A percentile compares a stretch with the other conserved stretches of the same genome.
phyloP scores from a whole-genome alignment of 2,888 invertebrate species.

The Lycocerus yunnanus region DNA sequence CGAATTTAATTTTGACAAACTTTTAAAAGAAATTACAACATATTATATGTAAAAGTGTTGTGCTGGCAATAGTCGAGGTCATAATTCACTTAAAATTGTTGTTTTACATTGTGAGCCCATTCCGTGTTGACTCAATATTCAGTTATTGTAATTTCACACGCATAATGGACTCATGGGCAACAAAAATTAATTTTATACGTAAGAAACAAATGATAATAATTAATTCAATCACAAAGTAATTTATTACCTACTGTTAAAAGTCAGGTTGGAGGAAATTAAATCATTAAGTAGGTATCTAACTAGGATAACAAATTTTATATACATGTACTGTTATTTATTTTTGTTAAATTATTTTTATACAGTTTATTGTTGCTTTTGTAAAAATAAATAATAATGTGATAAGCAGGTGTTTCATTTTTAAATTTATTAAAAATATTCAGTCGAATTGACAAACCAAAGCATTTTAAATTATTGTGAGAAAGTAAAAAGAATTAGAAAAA shows the following conservation, averaged over 20 bases:
- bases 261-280: not conserved
- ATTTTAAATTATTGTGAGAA: not conserved
- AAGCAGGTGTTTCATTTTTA: not conserved
- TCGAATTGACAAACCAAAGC: not conserved
- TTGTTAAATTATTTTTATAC: not conserved
- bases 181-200: not conserved
- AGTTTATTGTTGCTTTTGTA: not conserved
- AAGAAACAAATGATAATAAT: not conserved
- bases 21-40: conserved; percentile 76
- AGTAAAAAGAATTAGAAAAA: no score
- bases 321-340: not conserved
- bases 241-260: not conserved
- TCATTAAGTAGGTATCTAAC: not conserved
- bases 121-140: not conserved
- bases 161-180: not conserved
- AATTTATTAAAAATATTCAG: not conserved
- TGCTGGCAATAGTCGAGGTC: not conserved
- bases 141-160: not conserved
- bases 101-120: not conserved
- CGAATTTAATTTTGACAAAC: conserved; percentile 75
- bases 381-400: not conserved
- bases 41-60: conserved; percentile 72
- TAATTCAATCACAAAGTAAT: not conserved
- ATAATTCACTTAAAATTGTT: not conserved
- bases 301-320: not conserved